Evolutionary conservation across 2,113 vertebrate genomes (phyloP).

Genomic region (Crotalus viridis): DNA sequence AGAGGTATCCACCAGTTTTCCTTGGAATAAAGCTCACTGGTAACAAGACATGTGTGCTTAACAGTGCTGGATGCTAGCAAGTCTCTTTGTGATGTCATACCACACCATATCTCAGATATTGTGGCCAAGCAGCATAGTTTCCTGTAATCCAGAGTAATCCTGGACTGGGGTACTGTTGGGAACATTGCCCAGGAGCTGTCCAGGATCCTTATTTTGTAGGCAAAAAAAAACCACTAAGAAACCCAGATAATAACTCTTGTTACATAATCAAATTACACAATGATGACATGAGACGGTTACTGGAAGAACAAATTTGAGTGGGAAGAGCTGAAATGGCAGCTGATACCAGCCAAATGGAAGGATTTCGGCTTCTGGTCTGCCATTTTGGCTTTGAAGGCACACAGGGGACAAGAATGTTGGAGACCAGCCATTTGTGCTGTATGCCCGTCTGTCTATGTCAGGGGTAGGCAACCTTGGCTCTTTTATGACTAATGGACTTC

Average conservation of each 20-base stretch:
- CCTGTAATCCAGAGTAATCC: background rate
- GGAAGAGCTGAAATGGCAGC: background rate
- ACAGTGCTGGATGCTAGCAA: background rate
- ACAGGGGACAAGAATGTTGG: background rate
- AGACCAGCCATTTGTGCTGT: background rate
- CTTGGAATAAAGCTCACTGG: background rate
- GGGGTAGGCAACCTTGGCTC: too few species aligned
- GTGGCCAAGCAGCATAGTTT: too few species aligned
- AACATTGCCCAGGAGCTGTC: background rate
- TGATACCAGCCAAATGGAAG: background rate
- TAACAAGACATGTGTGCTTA: background rate
- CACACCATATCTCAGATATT: background rate
- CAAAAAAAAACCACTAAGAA: background rate
- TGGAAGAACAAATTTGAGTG: background rate
- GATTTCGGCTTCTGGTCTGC: background rate
- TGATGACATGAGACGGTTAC: background rate
- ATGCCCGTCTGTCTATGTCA: background rate
- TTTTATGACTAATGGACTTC: too few species aligned
- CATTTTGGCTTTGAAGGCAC: background rate
- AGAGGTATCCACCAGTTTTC: background rate
- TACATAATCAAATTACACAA: background rate
- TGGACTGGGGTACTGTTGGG: background rate
- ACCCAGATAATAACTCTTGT: background rate
- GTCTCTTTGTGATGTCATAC: background rate
- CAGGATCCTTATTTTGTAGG: background rate